These are phyloP conservation scores for Spicauda simplicius DNA, from an alignment of 2,888 invertebrate species.

Conservation along the genomic window DNA sequence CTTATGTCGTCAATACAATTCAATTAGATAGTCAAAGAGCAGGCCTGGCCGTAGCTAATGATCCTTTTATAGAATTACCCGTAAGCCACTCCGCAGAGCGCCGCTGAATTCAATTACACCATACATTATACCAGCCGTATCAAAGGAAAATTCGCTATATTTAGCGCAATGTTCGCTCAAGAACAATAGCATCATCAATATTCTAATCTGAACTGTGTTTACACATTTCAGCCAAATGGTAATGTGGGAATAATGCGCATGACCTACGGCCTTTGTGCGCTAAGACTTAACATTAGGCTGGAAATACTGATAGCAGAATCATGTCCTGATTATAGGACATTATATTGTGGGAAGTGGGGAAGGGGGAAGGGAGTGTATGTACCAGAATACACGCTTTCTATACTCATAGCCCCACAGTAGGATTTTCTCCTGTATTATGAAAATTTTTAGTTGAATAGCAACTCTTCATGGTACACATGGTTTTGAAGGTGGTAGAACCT, in stretches of 20 bases:
- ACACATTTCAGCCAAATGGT: conserved; percentile 25
- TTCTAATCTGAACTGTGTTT: conserved; percentile 26
- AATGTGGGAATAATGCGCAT: conserved; percentile 6
- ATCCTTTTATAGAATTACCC: conserved; percentile 19
- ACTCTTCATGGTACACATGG: no score
- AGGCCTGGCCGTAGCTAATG: conserved; percentile 5
- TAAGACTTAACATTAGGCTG: neutral
- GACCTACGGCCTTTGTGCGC: neutral
- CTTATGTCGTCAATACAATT: conserved; percentile 11
- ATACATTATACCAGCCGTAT: conserved; percentile 3
- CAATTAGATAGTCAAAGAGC: conserved; percentile 14
- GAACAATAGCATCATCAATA: conserved; percentile 27
- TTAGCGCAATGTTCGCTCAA: conserved; percentile 4
- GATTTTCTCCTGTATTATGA: no score
- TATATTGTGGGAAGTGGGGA: no score
- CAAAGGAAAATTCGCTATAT: conserved; percentile 11
- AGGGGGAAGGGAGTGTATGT: no score
- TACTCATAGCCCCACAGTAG: no score
- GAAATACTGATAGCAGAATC: neutral
- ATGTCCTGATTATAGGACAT: no score
- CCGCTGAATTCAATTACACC: conserved; percentile 10
- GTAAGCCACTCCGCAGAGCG: conserved; percentile 1
- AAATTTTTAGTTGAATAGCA: no score
- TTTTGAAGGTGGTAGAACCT: no score
- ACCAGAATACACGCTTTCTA: no score